Evolutionary conservation across 2,888 invertebrate species (phyloP), one percentile per base, ranked within the genome.

Genomic region (Athalia circularis): DNA sequence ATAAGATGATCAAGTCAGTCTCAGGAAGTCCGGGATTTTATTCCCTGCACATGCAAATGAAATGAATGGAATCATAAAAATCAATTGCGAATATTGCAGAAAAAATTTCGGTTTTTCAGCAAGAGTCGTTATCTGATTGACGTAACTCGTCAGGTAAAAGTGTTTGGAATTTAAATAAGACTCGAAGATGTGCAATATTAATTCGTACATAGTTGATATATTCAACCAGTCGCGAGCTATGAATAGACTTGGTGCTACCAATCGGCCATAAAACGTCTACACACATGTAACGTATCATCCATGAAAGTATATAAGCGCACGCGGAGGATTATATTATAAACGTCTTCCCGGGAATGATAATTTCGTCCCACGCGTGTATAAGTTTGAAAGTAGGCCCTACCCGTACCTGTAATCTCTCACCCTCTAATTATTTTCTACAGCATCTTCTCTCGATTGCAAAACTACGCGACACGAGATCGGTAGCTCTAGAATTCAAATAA

Each of bases 381-480:
- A 48, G 11, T 45, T 59, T 13, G 72, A 72, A 72, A 72, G 72
- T 57, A 59, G 59, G 72, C 45, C 59, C 67, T 59, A 47, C 57
- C 13, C 59, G 45, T 47, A 4, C 54, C 68, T 54, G n/a, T 9
- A 13, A 45, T 45, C 57, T 43, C n/a, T 9, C 45, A 29, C 29
- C 29, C 29, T 29, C 29, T 29, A 29, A 29, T 29, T 29, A 29
- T 29, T 29, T 29, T 29, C 29, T 29, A 1, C 29, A 59, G 57
- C 13, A 65, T 43, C 8, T 68, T 52, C 68, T 29, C 3, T 9
- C 61, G 72, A 72, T 72, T 72, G 72, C 72, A 72, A 72, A 72
- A 72, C 68, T 11, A 54, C 8, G 54, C 1, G 47, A 45, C 72
- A 13, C 9, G 52, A n/a, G 45, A 52, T 72, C 59, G 52, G 57